phyloP scores from a whole-genome alignment of 2,888 invertebrate genomes.

The Hydraecia micacea region DNA sequence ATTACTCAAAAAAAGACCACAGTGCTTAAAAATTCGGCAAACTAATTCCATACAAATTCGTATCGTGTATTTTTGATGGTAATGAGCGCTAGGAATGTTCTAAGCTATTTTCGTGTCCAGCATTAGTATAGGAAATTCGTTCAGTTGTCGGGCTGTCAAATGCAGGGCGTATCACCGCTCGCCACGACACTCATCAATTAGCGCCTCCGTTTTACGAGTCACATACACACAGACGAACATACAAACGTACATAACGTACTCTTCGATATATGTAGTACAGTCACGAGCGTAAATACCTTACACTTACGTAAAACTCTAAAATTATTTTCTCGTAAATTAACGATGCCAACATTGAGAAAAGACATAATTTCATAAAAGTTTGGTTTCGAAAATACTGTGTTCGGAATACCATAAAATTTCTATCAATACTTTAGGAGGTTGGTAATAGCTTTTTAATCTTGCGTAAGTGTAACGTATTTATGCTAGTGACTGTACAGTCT shows the following conservation, averaged over 20 bases:
- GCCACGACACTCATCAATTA: slow-evolving; percentile 72
- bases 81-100: slow-evolving; percentile 65
- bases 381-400: not conserved
- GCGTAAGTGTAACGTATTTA: not conserved
- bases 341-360: not conserved
- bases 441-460: not conserved
- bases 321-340: not conserved
- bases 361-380: not conserved
- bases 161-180: slow-evolving; percentile 73
- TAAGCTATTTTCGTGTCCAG: slow-evolving; percentile 67
- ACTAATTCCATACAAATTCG: not conserved
- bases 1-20: not conserved
- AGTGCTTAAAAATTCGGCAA: not conserved
- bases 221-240: slow-evolving; percentile 42
- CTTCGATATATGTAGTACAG: slow-evolving; percentile 3
- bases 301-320: not conserved
- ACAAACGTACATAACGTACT: slow-evolving; percentile 42
- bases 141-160: slow-evolving; percentile 72
- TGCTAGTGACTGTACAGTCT: slow-evolving; percentile 20
- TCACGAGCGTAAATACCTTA: not conserved
- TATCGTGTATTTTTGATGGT: slow-evolving; percentile 53
- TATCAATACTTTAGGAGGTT: not conserved
- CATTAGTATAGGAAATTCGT: slow-evolving; percentile 70
- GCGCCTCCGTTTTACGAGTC: slow-evolving; percentile 65
- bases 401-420: not conserved